Evolutionary conservation across 1,140 invertebrate genomes (phyloP), one percentile per base, ranked within the genome.

Genomic region (Drosophila seguyi): DNA sequence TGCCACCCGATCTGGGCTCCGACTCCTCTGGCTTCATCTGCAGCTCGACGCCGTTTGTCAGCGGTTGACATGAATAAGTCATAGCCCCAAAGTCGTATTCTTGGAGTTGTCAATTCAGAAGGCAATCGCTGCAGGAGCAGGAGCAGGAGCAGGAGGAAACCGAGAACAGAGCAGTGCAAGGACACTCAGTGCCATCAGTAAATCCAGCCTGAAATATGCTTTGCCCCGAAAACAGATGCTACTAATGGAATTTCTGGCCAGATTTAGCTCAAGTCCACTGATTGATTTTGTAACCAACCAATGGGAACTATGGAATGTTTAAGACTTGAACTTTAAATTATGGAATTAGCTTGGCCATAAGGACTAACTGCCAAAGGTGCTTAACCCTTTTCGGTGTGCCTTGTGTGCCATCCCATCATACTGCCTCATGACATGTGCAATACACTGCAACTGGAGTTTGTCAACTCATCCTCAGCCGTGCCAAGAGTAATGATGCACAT

Each of bases 1-100:
- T n/a, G 7, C n/a, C 39, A 4, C 0, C n/a, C 4, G 16, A 34
- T 16, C 25, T 3, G 11, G 34, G 61, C 57, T 20, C 18, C 38
- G 22, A 14, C 48, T 3, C 8, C 11, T 34, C 31, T 6, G 60
- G 62, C 80, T 79, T 79, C 56, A 58, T 14, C 68, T 77, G 48
- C 81, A 62, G 75, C 62, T 68, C 57, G 56, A 18, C 63, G 83
- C 79, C 83, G 83, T 87, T 87, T 87, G 79, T 87, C 84, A 87
- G 84, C 71, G 56, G 72, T 69, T 88, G 83, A 88, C 83, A 88
- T 87, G 84, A 87, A 87, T 88, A 87, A 87, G 84, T 87, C 83
- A 87, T 87, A 76, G 69, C 62, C 62, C 69, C 57, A 81, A 68
- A 76, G 58, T 53, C 42, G 42, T 47, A 31, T 59, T 38, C 60